Evolutionary conservation across 1,140 invertebrate species (phyloP).

Genomic region (Pseudomyrmex gracilis): DNA sequence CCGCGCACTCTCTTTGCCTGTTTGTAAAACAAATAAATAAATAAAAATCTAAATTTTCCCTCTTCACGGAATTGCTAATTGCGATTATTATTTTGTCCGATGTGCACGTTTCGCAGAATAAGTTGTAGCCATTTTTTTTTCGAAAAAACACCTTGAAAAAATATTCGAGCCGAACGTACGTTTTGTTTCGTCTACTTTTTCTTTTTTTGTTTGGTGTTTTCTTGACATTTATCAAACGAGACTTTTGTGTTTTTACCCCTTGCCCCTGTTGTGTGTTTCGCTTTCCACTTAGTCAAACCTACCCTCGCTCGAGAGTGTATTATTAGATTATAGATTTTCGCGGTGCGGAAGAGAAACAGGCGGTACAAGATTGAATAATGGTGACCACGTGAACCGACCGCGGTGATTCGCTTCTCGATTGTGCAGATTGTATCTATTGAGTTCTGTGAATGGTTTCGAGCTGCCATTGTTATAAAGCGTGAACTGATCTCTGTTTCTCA

Average conservation of each 20-base stretch:
- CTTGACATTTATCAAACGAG: slow-evolving; percentile 8
- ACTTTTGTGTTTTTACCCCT: slow-evolving; percentile 22
- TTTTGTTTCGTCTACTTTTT: no score
- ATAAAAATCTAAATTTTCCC: background rate
- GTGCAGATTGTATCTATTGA: slow-evolving; percentile 69
- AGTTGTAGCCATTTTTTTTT: no score
- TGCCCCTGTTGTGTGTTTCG: background rate
- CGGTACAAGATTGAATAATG: slow-evolving; percentile 52
- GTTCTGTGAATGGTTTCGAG: slow-evolving; percentile 65
- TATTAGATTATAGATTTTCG: slow-evolving; percentile 43
- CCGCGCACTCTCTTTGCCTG: slow-evolving; percentile 16
- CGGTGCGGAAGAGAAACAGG: slow-evolving; percentile 20
- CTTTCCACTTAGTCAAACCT: no score
- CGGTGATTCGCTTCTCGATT: slow-evolving; percentile 51
- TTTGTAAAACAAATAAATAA: slow-evolving; percentile 6
- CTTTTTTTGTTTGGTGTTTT: no score
- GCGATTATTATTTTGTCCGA: slow-evolving; percentile 15
- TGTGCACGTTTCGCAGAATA: background rate
- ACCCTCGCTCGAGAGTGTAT: background rate
- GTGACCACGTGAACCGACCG: slow-evolving; percentile 45
- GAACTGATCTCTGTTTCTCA: slow-evolving; percentile 56
- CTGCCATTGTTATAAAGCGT: slow-evolving; percentile 54
- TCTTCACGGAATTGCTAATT: background rate
- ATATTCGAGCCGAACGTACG: no score
- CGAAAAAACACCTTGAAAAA: no score